Evolutionary conservation across 2,113 vertebrate species (phyloP).

Genomic region (Hirundichthys speculiger): DNA sequence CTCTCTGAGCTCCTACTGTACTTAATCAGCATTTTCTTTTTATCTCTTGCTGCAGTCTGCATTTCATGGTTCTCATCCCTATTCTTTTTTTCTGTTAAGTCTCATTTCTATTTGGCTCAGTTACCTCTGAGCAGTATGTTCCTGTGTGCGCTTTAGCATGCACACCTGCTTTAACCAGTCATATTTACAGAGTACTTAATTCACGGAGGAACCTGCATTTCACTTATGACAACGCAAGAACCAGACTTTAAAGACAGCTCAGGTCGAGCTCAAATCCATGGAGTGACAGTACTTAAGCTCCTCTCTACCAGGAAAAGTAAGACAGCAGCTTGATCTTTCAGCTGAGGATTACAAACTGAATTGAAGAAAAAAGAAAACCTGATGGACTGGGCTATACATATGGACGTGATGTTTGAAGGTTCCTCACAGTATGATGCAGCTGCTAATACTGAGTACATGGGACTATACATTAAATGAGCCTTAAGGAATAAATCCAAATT

Average conservation of each 20-base stretch:
- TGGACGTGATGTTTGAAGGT: conserved; percentile 20
- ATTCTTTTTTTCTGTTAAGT: conserved; percentile 1
- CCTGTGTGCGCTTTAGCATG: not conserved
- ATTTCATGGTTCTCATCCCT: not conserved
- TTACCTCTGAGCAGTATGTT: conserved; percentile 16
- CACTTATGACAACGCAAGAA: conserved; percentile 40
- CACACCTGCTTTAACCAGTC: conserved; percentile 15
- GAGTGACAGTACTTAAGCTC: conserved; percentile 58
- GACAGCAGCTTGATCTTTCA: conserved; percentile 67
- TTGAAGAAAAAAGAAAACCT: conserved; percentile 18
- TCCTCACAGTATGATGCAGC: conserved; percentile 17
- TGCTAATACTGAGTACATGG: conserved; percentile 2
- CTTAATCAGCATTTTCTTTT: not conserved
- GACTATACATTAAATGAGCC: not conserved
- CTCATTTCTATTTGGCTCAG: conserved; percentile 16
- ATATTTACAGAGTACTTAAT: conserved; percentile 33
- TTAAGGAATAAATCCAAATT: not conserved
- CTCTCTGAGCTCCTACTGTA: not conserved
- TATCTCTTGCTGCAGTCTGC: not conserved
- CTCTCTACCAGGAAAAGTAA: conserved; percentile 57
- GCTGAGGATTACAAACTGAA: conserved; percentile 60
- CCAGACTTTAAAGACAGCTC: conserved; percentile 34
- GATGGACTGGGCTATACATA: conserved; percentile 21
- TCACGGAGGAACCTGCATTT: conserved; percentile 49
- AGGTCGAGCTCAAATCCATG: conserved; percentile 50